Percentiles rank a stretch among this genome's conserved stretches.
phyloP scores from a whole-genome alignment of 1,140 invertebrate genomes.

The Cepaea nemoralis region DNA sequence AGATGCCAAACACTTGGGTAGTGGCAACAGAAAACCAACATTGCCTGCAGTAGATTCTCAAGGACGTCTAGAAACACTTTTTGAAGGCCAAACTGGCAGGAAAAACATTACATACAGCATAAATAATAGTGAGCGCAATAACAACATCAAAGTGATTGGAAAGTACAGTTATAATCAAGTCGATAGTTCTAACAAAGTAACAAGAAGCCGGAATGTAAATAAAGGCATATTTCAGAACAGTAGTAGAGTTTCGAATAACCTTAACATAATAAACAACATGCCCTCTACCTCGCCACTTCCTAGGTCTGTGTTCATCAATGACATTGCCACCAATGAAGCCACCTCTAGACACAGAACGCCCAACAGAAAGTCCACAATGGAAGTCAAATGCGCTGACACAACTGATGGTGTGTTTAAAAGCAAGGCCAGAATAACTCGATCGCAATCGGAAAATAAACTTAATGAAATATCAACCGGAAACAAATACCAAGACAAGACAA shows the following conservation, averaged over 20 bases:
- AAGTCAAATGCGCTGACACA: not conserved
- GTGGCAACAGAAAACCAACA: slow-evolving; percentile 27
- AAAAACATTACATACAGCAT: not conserved
- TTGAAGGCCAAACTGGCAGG: slow-evolving; percentile 26
- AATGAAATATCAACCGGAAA: not conserved
- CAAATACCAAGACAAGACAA: not conserved
- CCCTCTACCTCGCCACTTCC: not conserved
- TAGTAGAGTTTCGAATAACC: not conserved
- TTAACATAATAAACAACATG: not conserved
- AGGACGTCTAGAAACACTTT: slow-evolving; percentile 38
- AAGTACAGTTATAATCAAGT: not conserved
- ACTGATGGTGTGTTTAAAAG: not conserved
- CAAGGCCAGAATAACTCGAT: slow-evolving; percentile 21
- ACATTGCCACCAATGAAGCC: not conserved
- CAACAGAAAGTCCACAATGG: not conserved
- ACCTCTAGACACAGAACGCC: not conserved
- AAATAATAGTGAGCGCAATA: no score
- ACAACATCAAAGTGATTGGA: not conserved
- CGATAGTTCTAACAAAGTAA: not conserved
- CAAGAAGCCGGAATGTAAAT: not conserved
- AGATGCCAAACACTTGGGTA: not conserved
- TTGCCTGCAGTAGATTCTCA: slow-evolving; percentile 40
- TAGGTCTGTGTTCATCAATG: not conserved
- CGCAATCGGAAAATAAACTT: slow-evolving; percentile 41
- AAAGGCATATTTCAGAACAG: not conserved